These are phyloP conservation scores for Lymantria dispar DNA, from an alignment of 2,888 invertebrate genomes.

Conservation along the genomic window DNA sequence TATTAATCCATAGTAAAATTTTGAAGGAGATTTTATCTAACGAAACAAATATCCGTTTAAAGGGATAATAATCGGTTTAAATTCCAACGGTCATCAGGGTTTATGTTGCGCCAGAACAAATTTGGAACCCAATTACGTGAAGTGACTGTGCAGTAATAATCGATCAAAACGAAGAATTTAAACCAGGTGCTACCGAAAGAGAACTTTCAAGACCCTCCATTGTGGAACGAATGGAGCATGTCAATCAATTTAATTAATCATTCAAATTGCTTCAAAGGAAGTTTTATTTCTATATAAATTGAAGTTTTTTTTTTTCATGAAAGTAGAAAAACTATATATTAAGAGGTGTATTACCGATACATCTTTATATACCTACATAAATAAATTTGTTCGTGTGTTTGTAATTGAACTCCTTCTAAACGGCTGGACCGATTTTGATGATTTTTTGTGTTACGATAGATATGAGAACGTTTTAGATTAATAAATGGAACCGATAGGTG, in stretches of 20 bases:
- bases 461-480: too few species aligned
- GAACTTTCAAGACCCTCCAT: conserved; percentile 61
- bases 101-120: conserved; percentile 56
- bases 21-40: conserved; percentile 27
- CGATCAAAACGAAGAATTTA: conserved; percentile 58
- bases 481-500: too few species aligned
- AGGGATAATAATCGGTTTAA: conserved; percentile 51
- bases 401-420: too few species aligned
- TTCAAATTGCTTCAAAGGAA: conserved; percentile 54
- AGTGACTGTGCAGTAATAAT: conserved; percentile 75
- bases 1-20: conserved; percentile 27
- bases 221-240: conserved; percentile 67
- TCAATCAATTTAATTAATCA: conserved; percentile 78
- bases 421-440: too few species aligned
- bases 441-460: too few species aligned
- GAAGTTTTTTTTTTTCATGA: neutral
- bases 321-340: too few species aligned
- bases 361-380: too few species aligned
- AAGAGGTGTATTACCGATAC: too few species aligned
- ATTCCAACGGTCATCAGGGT: conserved; percentile 41
- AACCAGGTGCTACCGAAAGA: conserved; percentile 64
- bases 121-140: conserved; percentile 69
- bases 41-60: conserved; percentile 39
- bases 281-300: conserved; percentile 39
- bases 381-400: too few species aligned